Conservation (phyloP, 2,888 invertebrate species). For the Anthophora plumipes region DNA sequence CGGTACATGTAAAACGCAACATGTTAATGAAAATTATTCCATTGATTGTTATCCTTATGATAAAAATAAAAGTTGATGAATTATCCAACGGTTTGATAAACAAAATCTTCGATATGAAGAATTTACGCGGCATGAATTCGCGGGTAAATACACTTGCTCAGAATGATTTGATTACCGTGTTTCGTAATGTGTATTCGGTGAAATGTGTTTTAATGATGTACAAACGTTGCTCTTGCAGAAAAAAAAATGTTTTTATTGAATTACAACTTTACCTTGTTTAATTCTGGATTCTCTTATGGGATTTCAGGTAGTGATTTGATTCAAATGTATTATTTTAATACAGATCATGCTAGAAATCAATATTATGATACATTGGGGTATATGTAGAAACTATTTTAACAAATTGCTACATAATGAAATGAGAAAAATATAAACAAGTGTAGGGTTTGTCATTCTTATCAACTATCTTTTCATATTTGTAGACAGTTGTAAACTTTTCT, state of each 20-base stretch:
- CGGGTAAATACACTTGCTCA: neutral
- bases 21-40: neutral
- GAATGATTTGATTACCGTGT: constrained; percentile 23
- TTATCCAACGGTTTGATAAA: constrained; percentile 5
- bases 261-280: neutral
- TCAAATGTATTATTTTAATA: neutral
- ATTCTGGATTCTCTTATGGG: neutral
- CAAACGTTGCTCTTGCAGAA: constrained; percentile 23
- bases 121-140: constrained; percentile 1
- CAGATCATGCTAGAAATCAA: neutral
- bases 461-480: no score
- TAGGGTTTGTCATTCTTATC: no score
- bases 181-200: constrained; percentile 5
- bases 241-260: neutral
- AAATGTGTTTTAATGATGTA: constrained; percentile 27
- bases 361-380: neutral
- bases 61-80: neutral
- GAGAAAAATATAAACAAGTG: no score
- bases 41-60: neutral
- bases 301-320: neutral
- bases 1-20: neutral
- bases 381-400: no score
- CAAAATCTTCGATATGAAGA: constrained; percentile 19
- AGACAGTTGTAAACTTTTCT: no score
- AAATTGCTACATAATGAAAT: no score